phyloP scores from a whole-genome alignment of 2,888 invertebrate species.

The Heteromyza rotundicornis region DNA sequence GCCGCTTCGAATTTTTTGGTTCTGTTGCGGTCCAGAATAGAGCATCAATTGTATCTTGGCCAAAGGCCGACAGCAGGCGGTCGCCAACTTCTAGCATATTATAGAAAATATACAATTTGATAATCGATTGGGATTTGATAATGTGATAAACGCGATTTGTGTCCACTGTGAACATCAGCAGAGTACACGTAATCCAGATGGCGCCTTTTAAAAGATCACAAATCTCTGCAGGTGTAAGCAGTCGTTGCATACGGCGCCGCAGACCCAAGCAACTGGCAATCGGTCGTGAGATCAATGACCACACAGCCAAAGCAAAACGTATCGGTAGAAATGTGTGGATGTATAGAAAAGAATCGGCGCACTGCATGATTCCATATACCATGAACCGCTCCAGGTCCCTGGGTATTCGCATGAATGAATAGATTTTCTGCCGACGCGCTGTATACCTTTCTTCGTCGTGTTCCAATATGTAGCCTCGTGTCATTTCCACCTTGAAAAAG shows the following conservation, averaged over 20 bases:
- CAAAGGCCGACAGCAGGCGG: conserved; percentile 92
- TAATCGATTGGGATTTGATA: conserved; percentile 96
- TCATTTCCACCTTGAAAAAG: conserved; percentile 86
- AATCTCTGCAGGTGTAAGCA: conserved; percentile 86
- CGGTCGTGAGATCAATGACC: conserved; percentile 78
- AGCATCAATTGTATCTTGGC: conserved; percentile 98
- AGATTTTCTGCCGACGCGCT: conserved; percentile 92
- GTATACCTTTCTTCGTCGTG: conserved; percentile 95
- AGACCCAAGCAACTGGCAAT: conserved; percentile 78
- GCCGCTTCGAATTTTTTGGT: conserved; percentile 79
- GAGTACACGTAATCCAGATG: conserved; percentile 81
- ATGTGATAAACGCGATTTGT: conserved; percentile 98
- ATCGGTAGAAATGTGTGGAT: conserved; percentile 97
- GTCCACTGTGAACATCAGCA: conserved; percentile 87
- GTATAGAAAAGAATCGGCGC: conserved; percentile 96
- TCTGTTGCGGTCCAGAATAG: conserved; percentile 99
- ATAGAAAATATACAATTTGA: conserved; percentile 98
- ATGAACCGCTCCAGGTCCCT: conserved; percentile 91
- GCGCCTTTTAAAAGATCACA: conserved; percentile 96
- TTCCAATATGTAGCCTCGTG: conserved; percentile 90
- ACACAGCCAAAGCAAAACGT: conserved; percentile 85
- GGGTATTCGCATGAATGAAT: conserved; percentile 96
- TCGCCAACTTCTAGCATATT: conserved; percentile 99
- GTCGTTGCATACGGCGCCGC: conserved; percentile 64
- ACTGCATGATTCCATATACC: conserved; percentile 92